Evolutionary conservation across 1,140 invertebrate genomes (phyloP).

Genomic region (Eulimnadia texana): DNA sequence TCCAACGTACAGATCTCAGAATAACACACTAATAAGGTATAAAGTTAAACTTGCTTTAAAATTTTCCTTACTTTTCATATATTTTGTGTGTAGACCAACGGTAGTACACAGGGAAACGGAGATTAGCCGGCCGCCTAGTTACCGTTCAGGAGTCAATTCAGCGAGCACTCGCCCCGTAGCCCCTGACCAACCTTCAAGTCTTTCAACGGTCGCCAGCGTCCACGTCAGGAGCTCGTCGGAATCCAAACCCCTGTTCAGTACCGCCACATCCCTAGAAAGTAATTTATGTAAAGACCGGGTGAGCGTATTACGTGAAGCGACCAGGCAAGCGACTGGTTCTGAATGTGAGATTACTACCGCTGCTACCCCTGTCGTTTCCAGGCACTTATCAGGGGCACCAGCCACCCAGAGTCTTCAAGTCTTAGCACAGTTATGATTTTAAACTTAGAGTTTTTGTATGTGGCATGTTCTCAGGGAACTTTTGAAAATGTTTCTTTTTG

Average conservation of each 20-base stretch:
- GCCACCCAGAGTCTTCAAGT: slow-evolving; percentile 3
- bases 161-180: slow-evolving; percentile 19
- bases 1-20: slow-evolving; percentile 65
- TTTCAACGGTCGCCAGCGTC: no score
- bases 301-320: no score
- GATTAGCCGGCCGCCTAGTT: slow-evolving; percentile 41
- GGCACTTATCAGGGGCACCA: no score
- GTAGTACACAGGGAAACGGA: slow-evolving; percentile 22
- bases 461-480: neutral
- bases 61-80: neutral
- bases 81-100: slow-evolving; percentile 20
- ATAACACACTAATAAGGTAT: slow-evolving; percentile 38
- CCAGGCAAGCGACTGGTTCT: no score
- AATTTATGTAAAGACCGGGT: no score
- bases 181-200: no score
- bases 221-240: no score
- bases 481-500: neutral
- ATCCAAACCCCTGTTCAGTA: no score
- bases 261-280: no score
- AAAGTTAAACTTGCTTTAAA: neutral
- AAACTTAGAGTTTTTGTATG: neutral
- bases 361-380: no score
- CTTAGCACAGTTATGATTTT: slow-evolving; percentile 4
- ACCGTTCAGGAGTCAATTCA: slow-evolving; percentile 27
- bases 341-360: no score